A percentile compares a stretch with the other conserved stretches of the same genome.
Evolutionary conservation across 2,888 invertebrate species (phyloP).

Genomic region (Bombyx huttoni): DNA sequence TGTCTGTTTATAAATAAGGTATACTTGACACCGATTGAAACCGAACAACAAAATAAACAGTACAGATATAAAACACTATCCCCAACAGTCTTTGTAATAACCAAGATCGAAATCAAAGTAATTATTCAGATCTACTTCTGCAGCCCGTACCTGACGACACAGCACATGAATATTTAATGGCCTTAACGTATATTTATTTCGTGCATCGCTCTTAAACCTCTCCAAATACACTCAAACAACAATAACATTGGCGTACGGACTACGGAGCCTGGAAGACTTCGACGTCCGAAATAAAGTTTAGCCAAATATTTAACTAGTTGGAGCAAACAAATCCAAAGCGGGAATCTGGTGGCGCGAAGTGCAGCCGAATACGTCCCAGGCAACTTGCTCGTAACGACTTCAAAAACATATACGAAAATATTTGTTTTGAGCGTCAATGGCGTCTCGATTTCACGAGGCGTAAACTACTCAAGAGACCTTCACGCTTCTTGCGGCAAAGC

Average conservation of each 20-base stretch:
- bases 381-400: slow-evolving; percentile 37
- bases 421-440: slow-evolving; percentile 22
- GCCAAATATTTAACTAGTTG: slow-evolving; percentile 66
- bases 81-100: too few species aligned
- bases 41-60: too few species aligned
- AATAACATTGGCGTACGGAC: slow-evolving; percentile 42
- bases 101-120: background rate
- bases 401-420: slow-evolving; percentile 36
- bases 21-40: too few species aligned
- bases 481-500: background rate
- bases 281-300: slow-evolving; percentile 54
- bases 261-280: slow-evolving; percentile 36
- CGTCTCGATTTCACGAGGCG: slow-evolving; percentile 12
- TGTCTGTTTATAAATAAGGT: too few species aligned
- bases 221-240: slow-evolving; percentile 38
- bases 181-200: slow-evolving; percentile 11
- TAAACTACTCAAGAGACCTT: background rate
- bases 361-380: slow-evolving; percentile 24
- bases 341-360: slow-evolving; percentile 44
- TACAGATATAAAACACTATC: too few species aligned
- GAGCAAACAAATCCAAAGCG: slow-evolving; percentile 55
- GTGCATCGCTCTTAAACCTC: slow-evolving; percentile 13
- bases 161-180: background rate
- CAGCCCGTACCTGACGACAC: background rate
- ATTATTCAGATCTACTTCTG: background rate